Evolutionary conservation across 2,113 vertebrate genomes (phyloP), one percentile per base, ranked within the genome.

Genomic region (Ploceus nigricollis): DNA sequence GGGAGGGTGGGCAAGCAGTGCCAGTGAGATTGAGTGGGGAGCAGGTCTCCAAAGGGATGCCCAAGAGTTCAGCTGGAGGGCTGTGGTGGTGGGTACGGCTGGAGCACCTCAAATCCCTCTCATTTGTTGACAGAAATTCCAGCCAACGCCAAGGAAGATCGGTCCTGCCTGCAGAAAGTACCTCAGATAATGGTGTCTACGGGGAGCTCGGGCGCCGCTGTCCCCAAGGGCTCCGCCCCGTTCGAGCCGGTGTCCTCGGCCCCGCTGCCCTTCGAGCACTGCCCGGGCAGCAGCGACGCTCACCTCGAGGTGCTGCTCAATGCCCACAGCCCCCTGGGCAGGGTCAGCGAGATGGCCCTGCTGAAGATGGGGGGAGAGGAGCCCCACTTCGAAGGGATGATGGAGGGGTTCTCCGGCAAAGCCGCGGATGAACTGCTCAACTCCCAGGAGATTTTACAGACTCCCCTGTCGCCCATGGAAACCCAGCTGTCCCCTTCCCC

Each of bases 91-190:
- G 42, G 33, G 47, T 35, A 15, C 61, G 31, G 45, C 30, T 82
- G 63, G 58, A 57, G 76, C 68, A 35, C 33, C 47, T 92, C 86
- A 92, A 31, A 27, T 4, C 13, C 42, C 35, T 92, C 48, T 91
- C 97, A 51, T 97, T 96, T 97, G 53, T 82, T 97, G 97, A 95
- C 98, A 99, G 99, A 99, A 98, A 99, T 99, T 97, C 99, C 99
- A 81, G 99, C 99, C 94, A 99, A 99, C 44, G 99, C 98, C 98
- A 99, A 98, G 97, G 99, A 99, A 71, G 99, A 99, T 57, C 98
- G 98, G 71, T 98, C 98, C 51, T 99, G 98, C 98, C 98, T 99
- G 90, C 99, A 98, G 93, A 99, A 99, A 98, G 98, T 99, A 84
- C 99, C 98, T 98, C 99, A 99, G 98, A 98, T 99, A 91, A 98